These are phyloP conservation scores for Molossus alvarezi DNA, from an alignment of 2,797 vertebrate genomes.

Conservation along the genomic window DNA sequence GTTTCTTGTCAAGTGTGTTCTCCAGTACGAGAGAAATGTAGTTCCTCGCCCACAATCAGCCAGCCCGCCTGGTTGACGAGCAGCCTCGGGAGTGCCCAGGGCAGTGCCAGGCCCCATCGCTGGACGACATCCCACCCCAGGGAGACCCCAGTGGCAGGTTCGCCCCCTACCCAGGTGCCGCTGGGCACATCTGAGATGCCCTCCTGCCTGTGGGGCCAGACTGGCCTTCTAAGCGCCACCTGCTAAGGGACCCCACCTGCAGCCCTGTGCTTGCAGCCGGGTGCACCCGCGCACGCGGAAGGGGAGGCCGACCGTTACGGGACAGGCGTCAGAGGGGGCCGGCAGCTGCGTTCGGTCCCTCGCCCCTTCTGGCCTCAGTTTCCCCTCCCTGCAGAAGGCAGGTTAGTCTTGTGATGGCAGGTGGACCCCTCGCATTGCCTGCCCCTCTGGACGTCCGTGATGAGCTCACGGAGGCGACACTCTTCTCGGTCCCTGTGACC, in stretches of 20 bases:
- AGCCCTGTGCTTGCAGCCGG: fast-evolving
- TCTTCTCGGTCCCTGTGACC: neutral
- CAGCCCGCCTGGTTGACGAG: neutral
- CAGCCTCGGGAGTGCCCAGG: neutral
- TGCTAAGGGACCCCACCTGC: fast-evolving
- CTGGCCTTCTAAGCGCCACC: neutral
- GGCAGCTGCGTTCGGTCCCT: too few relatives aligned
- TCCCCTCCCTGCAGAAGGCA: neutral
- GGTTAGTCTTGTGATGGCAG: neutral
- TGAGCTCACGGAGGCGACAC: fast-evolving
- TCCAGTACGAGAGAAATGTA: too few relatives aligned
- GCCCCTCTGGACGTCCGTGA: fast-evolving
- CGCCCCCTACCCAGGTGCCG: fast-evolving
- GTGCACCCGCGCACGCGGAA: too few relatives aligned
- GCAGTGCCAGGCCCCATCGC: neutral
- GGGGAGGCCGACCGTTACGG: fast-evolving
- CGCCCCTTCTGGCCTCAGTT: neutral
- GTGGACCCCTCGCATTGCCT: fast-evolving
- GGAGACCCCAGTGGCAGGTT: neutral
- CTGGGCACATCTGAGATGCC: neutral
- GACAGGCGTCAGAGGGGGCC: fast-evolving
- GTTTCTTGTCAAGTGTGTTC: neutral
- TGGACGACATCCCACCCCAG: neutral
- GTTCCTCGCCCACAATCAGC: too few relatives aligned
- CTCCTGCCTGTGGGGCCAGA: neutral